A percentile compares a stretch with the other conserved stretches of the same genome.
These are phyloP conservation scores for Radopholus similis DNA, from an alignment of 1,140 invertebrate genomes.

Conservation along the genomic window DNA sequence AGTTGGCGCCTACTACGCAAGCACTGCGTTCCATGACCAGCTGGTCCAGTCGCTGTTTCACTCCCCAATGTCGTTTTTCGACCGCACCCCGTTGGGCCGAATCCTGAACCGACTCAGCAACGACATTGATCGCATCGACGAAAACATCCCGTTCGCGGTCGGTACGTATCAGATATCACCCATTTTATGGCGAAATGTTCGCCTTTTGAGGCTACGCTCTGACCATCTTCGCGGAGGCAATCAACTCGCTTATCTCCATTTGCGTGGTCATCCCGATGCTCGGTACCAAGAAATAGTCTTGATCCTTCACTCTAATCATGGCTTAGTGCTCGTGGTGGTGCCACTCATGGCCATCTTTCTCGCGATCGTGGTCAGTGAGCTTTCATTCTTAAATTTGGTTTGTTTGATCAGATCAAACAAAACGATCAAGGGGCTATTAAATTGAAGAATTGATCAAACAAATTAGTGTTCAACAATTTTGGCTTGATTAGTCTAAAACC, in stretches of 20 bases:
- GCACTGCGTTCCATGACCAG: constrained; percentile 70
- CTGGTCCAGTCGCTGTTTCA: constrained; percentile 70
- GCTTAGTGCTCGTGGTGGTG: constrained; percentile 63
- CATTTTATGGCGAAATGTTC: constrained; percentile 41
- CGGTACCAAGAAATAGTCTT: no score
- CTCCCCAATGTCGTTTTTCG: constrained; percentile 76
- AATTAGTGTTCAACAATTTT: neutral
- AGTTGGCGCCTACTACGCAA: constrained; percentile 45
- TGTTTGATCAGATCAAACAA: no score
- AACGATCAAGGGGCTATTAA: no score
- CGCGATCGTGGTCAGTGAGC: constrained; percentile 46
- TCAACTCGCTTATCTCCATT: constrained; percentile 24
- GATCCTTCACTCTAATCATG: no score
- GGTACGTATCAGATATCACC: no score
- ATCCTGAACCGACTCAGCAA: constrained; percentile 78
- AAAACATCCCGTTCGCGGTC: constrained; percentile 33
- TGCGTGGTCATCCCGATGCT: constrained; percentile 61
- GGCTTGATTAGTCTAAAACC: constrained; percentile 63
- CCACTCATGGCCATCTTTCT: constrained; percentile 66
- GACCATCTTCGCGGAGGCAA: constrained; percentile 12
- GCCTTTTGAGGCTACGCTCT: constrained; percentile 23
- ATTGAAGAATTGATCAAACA: neutral
- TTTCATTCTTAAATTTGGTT: no score
- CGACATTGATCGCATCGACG: constrained; percentile 60
- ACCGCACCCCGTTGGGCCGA: constrained; percentile 77